A percentile compares a stretch with the other conserved stretches of the same genome.
Conservation (phyloP, 2,113 vertebrate species). For the Alces alces region DNA sequence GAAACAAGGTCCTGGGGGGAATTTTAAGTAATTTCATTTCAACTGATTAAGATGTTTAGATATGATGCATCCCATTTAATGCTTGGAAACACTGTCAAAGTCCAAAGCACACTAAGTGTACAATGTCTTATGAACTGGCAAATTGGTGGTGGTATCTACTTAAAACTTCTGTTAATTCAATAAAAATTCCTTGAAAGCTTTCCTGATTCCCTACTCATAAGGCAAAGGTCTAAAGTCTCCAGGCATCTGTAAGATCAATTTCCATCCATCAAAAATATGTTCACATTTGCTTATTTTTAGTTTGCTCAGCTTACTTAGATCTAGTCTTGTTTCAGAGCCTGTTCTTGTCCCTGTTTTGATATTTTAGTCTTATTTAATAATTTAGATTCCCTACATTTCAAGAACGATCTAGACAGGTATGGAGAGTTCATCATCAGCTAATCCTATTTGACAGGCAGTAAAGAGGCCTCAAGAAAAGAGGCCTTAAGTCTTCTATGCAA, state of each 20-base stretch:
- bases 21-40: slow-evolving; percentile 69
- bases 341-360: background rate
- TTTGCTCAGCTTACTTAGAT: background rate
- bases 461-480: background rate
- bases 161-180: slow-evolving; percentile 41
- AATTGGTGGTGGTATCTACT: background rate
- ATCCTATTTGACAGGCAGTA: background rate
- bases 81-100: slow-evolving; percentile 47
- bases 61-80: slow-evolving; percentile 15
- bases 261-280: background rate
- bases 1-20: slow-evolving; percentile 24
- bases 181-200: slow-evolving; percentile 25
- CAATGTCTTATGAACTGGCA: background rate
- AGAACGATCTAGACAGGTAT: background rate
- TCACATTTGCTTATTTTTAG: background rate
- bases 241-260: background rate
- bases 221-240: background rate
- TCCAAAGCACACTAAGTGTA: background rate
- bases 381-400: background rate
- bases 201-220: background rate
- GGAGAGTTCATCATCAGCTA: background rate
- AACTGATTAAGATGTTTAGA: slow-evolving; percentile 58
- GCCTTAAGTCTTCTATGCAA: background rate
- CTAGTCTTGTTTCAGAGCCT: background rate
- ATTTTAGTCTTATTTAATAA: background rate